Evolutionary conservation across 2,888 invertebrate genomes (phyloP).

Genomic region (Leuctra nigra): DNA sequence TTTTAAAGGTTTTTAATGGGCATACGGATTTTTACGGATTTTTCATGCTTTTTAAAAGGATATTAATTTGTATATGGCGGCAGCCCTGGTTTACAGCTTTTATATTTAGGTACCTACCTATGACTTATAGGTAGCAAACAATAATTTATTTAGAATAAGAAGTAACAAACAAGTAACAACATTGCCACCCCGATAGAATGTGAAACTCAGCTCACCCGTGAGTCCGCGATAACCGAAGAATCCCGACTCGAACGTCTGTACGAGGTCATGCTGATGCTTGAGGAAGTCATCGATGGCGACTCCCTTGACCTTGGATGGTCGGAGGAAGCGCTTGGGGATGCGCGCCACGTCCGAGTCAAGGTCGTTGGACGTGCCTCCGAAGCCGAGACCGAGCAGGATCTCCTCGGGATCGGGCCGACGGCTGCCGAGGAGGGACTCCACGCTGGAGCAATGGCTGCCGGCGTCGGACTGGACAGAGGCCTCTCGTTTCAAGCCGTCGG

Average conservation of each 20-base stretch:
- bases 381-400: slow-evolving; percentile 60
- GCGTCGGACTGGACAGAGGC: slow-evolving; percentile 40
- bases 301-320: slow-evolving; percentile 72
- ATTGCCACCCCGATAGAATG: too few relatives aligned
- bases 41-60: too few relatives aligned
- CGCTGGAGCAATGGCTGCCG: slow-evolving; percentile 65
- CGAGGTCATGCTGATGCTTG: slow-evolving; percentile 64
- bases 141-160: too few relatives aligned
- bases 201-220: too few relatives aligned
- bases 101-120: too few relatives aligned
- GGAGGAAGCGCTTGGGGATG: slow-evolving; percentile 76
- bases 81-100: too few relatives aligned
- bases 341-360: slow-evolving; percentile 63
- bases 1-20: too few relatives aligned
- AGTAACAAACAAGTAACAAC: too few relatives aligned
- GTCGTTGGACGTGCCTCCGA: slow-evolving; percentile 35
- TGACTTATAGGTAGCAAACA: too few relatives aligned
- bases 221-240: slow-evolving; percentile 69
- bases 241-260: slow-evolving; percentile 65
- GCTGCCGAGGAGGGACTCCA: slow-evolving; percentile 75
- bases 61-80: too few relatives aligned
- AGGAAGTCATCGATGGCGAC: slow-evolving; percentile 70
- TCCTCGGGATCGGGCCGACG: slow-evolving; percentile 86
- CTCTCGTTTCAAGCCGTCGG: slow-evolving; percentile 35
- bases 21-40: too few relatives aligned